Base-by-base conservation (phyloP, 2,797 vertebrate species). In the Myotis daubentonii region DNA sequence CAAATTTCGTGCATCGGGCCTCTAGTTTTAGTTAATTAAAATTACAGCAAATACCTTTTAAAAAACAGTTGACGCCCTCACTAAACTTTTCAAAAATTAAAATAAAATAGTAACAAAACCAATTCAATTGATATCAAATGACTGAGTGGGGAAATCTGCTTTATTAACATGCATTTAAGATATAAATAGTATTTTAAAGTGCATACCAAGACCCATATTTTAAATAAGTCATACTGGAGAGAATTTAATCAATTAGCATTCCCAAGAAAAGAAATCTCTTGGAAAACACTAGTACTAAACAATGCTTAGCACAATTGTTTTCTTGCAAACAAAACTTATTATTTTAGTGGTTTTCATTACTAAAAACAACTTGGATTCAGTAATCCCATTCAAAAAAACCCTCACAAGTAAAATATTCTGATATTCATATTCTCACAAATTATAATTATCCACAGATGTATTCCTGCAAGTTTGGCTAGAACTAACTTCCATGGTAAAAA, bases 21-120 rank as follows among this genome's bases (percentile, higher is more conserved):
- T 75, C 30, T 80, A 65, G 53, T 44, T 70, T 88, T 44, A 47
- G 19, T 86, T 68, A 65, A 90, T 62, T 79, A 68, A 91, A 76
- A 8, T 75, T 44, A 76, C 3, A 87, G 53, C 71, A 93, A 84
- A n/a, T 72, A 55, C 4, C 15, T 53, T 70, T 44, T 68, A 91
- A 44, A 47, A 83, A 85, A 92, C 4, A 82, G 8, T 13, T 81
- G 47, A 68, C 71, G 25, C n/a, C n/a, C 22, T 85, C 33, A 96
- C 75, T 81, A 36, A 89, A 82, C 20, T 78, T 66, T 47, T 20
- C 20, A 96, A 95, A 83, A 96, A 72, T 66, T 87, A 76, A 91
- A 72, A 87, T 51, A 33, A 44, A 68, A 87, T 51, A 38, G 30
- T 47, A 91, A 75, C 11, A 83, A 81, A 93, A 70, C 22, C 2